Percentiles rank a stretch among this genome's conserved stretches.
Evolutionary conservation across 2,888 invertebrate genomes (phyloP).

Genomic region (Argyresthia albistria): DNA sequence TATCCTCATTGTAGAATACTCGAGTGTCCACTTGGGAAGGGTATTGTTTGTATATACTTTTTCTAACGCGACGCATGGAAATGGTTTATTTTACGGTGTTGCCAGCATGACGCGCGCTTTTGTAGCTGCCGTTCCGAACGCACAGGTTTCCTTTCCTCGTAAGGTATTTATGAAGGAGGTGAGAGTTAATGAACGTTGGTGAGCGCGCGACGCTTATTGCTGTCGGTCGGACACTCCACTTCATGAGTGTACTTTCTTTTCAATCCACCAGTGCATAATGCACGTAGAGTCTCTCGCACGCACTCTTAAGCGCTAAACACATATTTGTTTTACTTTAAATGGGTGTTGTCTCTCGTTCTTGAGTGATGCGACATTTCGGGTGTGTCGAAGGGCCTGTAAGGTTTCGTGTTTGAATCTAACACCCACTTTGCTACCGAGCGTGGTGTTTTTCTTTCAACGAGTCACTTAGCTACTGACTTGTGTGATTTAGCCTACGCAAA

Average conservation of each 20-base stretch:
- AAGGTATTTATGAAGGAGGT: constrained; percentile 48
- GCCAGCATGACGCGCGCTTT: constrained; percentile 26
- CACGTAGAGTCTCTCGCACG: constrained; percentile 51
- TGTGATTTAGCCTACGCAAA: not conserved
- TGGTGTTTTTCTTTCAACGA: constrained; percentile 10
- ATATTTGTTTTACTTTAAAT: constrained; percentile 63
- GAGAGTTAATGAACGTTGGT: constrained; percentile 60
- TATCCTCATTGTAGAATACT: not conserved
- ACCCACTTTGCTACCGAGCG: constrained; percentile 31
- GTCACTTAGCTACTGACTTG: constrained; percentile 4
- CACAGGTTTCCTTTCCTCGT: constrained; percentile 27
- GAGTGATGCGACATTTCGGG: constrained; percentile 49
- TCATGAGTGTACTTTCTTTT: constrained; percentile 64
- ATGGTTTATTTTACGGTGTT: constrained; percentile 8
- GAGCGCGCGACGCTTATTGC: constrained; percentile 57
- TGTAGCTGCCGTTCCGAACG: constrained; percentile 15
- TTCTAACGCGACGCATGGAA: constrained; percentile 17
- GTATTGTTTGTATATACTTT: constrained; percentile 29
- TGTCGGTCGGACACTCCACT: constrained; percentile 54
- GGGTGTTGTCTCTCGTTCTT: constrained; percentile 37
- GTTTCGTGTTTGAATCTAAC: constrained; percentile 17
- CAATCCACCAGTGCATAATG: constrained; percentile 67
- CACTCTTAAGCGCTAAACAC: constrained; percentile 51
- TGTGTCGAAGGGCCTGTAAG: constrained; percentile 37
- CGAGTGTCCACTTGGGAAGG: not conserved